phyloP scores from a whole-genome alignment of 2,113 vertebrate genomes.

The Varanus salvator region DNA sequence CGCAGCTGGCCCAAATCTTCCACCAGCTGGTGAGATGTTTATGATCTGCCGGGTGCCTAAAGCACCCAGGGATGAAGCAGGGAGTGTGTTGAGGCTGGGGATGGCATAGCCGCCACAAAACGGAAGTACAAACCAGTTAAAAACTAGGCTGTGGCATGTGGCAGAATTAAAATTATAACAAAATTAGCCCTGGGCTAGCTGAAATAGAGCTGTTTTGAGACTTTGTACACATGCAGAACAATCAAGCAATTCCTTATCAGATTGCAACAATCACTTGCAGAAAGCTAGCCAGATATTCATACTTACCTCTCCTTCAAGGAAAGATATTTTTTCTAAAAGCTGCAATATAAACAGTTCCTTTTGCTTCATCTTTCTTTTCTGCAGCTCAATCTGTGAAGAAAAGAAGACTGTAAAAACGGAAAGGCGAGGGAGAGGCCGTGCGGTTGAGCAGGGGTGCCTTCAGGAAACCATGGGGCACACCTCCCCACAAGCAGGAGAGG shows the following conservation, averaged over 20 bases:
- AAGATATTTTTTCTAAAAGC: slow-evolving; percentile 94
- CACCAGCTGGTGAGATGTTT: too few species aligned
- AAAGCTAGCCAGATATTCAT: not conserved
- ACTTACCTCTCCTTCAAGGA: slow-evolving; percentile 97
- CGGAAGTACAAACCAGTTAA: not conserved
- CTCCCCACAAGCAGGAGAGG: too few species aligned
- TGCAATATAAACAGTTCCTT: slow-evolving; percentile 96
- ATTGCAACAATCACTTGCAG: not conserved
- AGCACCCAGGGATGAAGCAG: not conserved
- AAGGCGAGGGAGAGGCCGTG: not conserved
- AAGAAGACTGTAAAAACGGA: not conserved
- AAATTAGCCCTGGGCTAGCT: not conserved
- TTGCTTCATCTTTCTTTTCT: slow-evolving; percentile 90
- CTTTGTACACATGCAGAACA: not conserved
- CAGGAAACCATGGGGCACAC: not conserved
- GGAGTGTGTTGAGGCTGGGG: not conserved
- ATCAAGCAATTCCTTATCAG: not conserved
- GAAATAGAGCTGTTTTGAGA: not conserved
- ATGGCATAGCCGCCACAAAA: not conserved
- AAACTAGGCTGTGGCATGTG: not conserved
- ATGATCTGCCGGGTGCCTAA: not conserved
- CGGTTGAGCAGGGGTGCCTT: not conserved
- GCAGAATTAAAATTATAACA: not conserved
- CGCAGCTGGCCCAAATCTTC: too few species aligned
- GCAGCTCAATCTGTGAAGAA: slow-evolving; percentile 84